Percentiles rank a stretch among this genome's conserved stretches.
Conservation (phyloP, 2,113 vertebrate genomes). For the Periophthalmodon schlosseri region DNA sequence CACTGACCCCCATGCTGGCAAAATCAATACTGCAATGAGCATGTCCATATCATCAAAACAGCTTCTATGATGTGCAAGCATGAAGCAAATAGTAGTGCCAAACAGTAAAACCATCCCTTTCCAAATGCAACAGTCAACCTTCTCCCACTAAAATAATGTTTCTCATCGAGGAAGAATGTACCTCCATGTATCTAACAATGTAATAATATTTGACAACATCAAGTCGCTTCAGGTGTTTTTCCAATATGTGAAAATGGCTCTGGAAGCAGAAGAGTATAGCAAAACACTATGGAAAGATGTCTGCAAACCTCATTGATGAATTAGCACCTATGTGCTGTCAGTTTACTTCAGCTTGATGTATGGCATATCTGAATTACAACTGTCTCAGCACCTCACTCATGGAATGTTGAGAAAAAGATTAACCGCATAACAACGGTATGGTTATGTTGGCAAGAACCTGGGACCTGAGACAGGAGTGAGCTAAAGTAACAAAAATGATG, state of each 20-base stretch:
- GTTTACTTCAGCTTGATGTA: constrained; percentile 15
- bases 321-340: constrained; percentile 33
- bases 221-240: constrained; percentile 32
- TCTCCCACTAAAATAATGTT: constrained; percentile 58
- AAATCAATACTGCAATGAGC: constrained; percentile 30
- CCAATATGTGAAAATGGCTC: neutral
- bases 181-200: constrained; percentile 44
- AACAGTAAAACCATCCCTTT: constrained; percentile 50
- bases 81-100: constrained; percentile 51
- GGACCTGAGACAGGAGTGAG: constrained; percentile 41
- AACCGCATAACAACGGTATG: constrained; percentile 12
- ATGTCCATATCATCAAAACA: constrained; percentile 43
- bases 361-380: constrained; percentile 22
- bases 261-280: constrained; percentile 4
- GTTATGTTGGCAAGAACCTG: constrained; percentile 40
- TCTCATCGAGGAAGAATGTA: constrained; percentile 64
- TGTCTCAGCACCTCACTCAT: constrained; percentile 41
- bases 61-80: constrained; percentile 47
- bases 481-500: constrained; percentile 45
- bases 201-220: constrained; percentile 59
- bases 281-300: constrained; percentile 8
- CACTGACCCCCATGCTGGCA: constrained; percentile 46
- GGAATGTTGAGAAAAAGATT: constrained; percentile 16
- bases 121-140: constrained; percentile 52
- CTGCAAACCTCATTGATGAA: constrained; percentile 36